Percentiles rank a stretch among this genome's conserved stretches.
These are phyloP conservation scores for Zaprionus camerounensis DNA, from an alignment of 1,140 invertebrate species.

Conservation along the genomic window DNA sequence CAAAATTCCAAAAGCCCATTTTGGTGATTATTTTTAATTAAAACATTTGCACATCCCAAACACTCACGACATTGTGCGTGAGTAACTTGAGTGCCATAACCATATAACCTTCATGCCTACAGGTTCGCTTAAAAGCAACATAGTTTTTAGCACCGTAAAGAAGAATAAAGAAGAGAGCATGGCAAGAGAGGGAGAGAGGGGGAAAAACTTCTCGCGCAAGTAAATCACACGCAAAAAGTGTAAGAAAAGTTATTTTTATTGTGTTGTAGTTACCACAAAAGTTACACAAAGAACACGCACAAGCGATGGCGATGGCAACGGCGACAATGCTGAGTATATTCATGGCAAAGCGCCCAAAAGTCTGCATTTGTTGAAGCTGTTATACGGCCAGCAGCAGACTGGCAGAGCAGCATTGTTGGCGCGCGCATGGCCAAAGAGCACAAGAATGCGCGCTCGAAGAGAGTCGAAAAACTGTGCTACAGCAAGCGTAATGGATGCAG, in stretches of 20 bases:
- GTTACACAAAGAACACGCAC: conserved; percentile 53
- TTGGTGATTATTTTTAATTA: conserved; percentile 17
- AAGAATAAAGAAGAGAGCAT: neutral
- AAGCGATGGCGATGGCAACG: conserved; percentile 2
- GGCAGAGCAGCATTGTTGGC: conserved; percentile 11
- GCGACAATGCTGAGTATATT: conserved; percentile 23
- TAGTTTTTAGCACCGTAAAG: neutral
- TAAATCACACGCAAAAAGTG: conserved; percentile 50
- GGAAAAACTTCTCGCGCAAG: conserved; percentile 7
- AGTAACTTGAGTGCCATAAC: neutral
- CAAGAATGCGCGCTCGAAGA: conserved; percentile 8
- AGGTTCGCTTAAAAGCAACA: neutral
- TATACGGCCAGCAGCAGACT: conserved; percentile 50
- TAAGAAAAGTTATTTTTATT: conserved; percentile 48
- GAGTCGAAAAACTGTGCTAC: conserved; percentile 21
- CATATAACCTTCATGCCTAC: neutral
- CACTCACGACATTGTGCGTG: neutral
- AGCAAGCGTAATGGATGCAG: conserved; percentile 56
- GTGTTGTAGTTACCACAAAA: conserved; percentile 55
- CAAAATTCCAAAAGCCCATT: neutral
- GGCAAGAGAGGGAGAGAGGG: neutral
- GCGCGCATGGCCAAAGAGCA: conserved; percentile 59
- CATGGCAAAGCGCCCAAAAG: conserved; percentile 63
- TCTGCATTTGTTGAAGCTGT: conserved; percentile 73
- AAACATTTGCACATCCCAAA: conserved; percentile 5